A percentile compares a stretch with the other conserved stretches of the same genome.
Evolutionary conservation across 2,888 invertebrate genomes (phyloP).

Genomic region (Caenorhabditis afra): DNA sequence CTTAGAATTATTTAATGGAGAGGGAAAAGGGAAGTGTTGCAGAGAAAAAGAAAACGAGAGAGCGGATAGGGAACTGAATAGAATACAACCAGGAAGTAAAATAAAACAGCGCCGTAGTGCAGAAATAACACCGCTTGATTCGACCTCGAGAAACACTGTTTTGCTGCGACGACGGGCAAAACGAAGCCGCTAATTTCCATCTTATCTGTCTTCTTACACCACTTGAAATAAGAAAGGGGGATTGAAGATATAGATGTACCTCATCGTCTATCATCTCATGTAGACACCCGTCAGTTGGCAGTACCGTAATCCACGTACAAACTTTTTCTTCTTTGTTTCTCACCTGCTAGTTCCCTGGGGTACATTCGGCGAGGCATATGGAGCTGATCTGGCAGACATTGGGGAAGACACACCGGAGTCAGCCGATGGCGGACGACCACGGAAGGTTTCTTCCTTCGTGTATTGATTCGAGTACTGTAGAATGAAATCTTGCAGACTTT

Average conservation of each 20-base stretch:
- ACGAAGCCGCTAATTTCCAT: constrained; percentile 55
- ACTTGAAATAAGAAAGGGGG: constrained; percentile 21
- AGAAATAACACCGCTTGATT: constrained; percentile 53
- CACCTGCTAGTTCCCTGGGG: constrained; percentile 69
- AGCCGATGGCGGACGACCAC: constrained; percentile 64
- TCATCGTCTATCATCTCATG: constrained; percentile 8
- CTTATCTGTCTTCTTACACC: constrained; percentile 32
- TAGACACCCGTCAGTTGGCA: background rate
- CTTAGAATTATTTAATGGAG: constrained; percentile 14
- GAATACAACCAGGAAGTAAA: constrained; percentile 52
- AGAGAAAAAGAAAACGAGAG: constrained; percentile 3
- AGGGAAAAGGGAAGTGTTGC: background rate
- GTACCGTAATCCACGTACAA: no score
- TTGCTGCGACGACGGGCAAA: constrained; percentile 37
- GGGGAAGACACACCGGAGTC: constrained; percentile 78
- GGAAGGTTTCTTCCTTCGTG: constrained; percentile 53
- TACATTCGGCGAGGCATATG: constrained; percentile 73
- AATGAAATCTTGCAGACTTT: constrained; percentile 80
- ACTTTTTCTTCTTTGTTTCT: no score
- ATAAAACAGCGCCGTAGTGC: constrained; percentile 45
- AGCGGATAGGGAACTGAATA: constrained; percentile 34
- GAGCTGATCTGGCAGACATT: constrained; percentile 76
- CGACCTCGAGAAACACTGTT: constrained; percentile 56
- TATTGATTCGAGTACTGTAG: constrained; percentile 77
- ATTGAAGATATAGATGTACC: constrained; percentile 10